phyloP scores from a whole-genome alignment of 2,797 vertebrate species.

The Phataginus tetradactyla region DNA sequence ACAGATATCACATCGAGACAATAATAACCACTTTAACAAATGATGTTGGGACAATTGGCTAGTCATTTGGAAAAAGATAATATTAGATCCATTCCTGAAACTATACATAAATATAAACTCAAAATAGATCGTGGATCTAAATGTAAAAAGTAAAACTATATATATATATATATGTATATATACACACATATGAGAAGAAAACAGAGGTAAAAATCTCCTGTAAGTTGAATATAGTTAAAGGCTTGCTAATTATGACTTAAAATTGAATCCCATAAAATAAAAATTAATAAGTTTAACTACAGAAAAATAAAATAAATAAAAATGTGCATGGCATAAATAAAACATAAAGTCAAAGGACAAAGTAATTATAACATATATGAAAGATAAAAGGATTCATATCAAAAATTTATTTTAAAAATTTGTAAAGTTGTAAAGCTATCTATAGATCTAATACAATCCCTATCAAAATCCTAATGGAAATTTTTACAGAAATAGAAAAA shows the following conservation, averaged over 20 bases:
- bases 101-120: background rate
- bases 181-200: background rate
- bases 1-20: background rate
- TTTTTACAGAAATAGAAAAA: background rate
- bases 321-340: background rate
- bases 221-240: background rate
- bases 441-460: background rate
- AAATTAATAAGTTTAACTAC: background rate
- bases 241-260: background rate
- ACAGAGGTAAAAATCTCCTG: background rate
- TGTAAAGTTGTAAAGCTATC: background rate
- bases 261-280: background rate
- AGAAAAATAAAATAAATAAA: background rate
- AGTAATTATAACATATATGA: background rate
- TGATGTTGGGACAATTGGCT: background rate
- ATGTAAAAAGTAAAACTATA: background rate
- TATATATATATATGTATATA: background rate
- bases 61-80: conserved; percentile 1
- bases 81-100: background rate
- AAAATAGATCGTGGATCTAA: background rate
- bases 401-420: background rate
- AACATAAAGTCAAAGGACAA: background rate
- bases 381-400: background rate
- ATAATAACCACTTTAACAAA: background rate
- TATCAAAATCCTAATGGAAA: background rate